These are phyloP conservation scores for Heterodera carotae DNA, from an alignment of 1,140 invertebrate genomes.

Conservation along the genomic window DNA sequence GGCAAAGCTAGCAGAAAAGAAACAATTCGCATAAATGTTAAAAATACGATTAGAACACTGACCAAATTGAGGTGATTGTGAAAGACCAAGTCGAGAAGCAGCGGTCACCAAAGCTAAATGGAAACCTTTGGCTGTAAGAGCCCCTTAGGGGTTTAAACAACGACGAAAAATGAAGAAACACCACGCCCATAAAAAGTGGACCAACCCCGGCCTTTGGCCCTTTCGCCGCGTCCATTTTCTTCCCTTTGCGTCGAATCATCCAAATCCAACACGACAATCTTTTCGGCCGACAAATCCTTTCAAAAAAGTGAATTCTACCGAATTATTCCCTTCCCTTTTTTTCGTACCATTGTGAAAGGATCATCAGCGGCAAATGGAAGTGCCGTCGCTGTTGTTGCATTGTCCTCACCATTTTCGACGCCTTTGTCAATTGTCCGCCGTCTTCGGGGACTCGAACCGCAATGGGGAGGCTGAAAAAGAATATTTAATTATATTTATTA, in stretches of 20 bases:
- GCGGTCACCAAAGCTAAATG: neutral
- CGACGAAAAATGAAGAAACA: no score
- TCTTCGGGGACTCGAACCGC: slow-evolving; percentile 46
- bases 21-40: neutral
- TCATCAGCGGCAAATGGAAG: slow-evolving; percentile 26
- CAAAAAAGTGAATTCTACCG: neutral
- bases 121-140: no score
- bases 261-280: slow-evolving; percentile 62
- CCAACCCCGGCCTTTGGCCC: slow-evolving; percentile 9
- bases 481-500: neutral
- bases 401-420: neutral
- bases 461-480: slow-evolving; percentile 57
- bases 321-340: neutral
- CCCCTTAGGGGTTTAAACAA: no score
- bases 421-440: slow-evolving; percentile 14
- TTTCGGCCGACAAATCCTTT: slow-evolving; percentile 60
- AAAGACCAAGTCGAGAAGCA: neutral
- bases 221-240: slow-evolving; percentile 15
- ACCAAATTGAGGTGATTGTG: neutral
- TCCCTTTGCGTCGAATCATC: slow-evolving; percentile 49
- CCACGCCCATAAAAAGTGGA: neutral
- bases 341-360: slow-evolving; percentile 33
- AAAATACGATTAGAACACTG: no score
- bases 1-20: neutral
- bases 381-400: slow-evolving; percentile 23